Percentiles rank a stretch among this genome's conserved stretches.
phyloP scores from a whole-genome alignment of 2,113 vertebrate genomes.

The Eulacestoma nigropectus region DNA sequence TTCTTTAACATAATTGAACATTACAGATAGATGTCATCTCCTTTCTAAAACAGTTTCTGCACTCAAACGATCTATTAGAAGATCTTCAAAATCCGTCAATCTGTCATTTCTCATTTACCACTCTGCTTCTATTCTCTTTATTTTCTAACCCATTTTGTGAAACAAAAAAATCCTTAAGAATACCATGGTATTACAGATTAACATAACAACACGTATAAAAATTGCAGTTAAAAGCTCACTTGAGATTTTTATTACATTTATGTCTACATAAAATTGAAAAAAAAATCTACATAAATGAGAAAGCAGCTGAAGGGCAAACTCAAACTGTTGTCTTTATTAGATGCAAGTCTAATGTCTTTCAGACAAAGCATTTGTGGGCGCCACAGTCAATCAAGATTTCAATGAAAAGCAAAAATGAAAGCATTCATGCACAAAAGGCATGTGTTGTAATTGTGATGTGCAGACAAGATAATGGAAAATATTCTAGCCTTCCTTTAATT shows the following conservation, averaged over 20 bases:
- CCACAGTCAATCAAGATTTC: slow-evolving; percentile 88
- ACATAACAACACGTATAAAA: slow-evolving; percentile 43
- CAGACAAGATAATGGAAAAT: slow-evolving; percentile 88
- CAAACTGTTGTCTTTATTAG: slow-evolving; percentile 82
- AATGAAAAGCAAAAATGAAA: slow-evolving; percentile 80
- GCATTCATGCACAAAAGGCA: slow-evolving; percentile 85
- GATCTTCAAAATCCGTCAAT: slow-evolving; percentile 23
- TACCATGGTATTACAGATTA: slow-evolving; percentile 13
- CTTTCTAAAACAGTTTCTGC: neutral
- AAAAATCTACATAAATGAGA: slow-evolving; percentile 67
- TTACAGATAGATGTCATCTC: neutral
- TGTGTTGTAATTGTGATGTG: slow-evolving; percentile 80
- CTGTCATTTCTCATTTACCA: slow-evolving; percentile 20
- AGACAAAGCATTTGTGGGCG: slow-evolving; percentile 81
- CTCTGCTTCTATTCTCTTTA: slow-evolving; percentile 12
- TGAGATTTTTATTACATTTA: slow-evolving; percentile 68
- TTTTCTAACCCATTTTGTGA: slow-evolving; percentile 34
- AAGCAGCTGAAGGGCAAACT: slow-evolving; percentile 74
- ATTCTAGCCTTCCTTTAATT: slow-evolving; percentile 77
- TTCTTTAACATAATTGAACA: slow-evolving; percentile 2
- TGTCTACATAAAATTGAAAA: slow-evolving; percentile 55
- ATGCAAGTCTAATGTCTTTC: slow-evolving; percentile 79
- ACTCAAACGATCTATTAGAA: slow-evolving; percentile 17
- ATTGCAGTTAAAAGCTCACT: slow-evolving; percentile 55
- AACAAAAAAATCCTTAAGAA: slow-evolving; percentile 52